These are phyloP conservation scores for Hippocampus mohnikei DNA, from an alignment of 2,113 vertebrate genomes.

Conservation along the genomic window DNA sequence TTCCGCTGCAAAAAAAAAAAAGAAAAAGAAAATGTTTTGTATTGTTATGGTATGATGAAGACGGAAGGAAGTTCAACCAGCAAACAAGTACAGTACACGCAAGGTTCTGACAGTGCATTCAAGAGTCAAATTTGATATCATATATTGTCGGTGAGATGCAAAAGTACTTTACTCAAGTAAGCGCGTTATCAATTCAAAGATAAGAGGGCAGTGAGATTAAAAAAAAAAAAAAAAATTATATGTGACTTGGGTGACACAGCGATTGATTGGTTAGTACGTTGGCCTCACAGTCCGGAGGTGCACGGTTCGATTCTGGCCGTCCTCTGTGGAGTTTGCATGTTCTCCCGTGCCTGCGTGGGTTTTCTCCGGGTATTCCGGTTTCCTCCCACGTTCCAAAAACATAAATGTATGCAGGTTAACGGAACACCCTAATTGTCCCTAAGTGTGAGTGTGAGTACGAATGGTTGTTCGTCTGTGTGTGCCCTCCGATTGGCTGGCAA, in stretches of 20 bases:
- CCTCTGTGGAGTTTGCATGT: too few relatives aligned
- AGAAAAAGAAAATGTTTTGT: background rate
- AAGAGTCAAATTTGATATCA: background rate
- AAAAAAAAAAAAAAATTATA: background rate
- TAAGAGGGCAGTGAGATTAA: background rate
- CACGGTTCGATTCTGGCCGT: too few relatives aligned
- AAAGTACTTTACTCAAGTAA: background rate
- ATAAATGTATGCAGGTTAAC: too few relatives aligned
- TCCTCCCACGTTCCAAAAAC: too few relatives aligned
- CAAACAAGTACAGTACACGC: background rate
- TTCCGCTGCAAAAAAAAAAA: background rate
- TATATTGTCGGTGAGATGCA: background rate
- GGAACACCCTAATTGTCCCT: too few relatives aligned
- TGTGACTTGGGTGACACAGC: background rate
- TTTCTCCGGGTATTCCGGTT: too few relatives aligned
- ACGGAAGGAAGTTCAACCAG: slow-evolving; percentile 14
- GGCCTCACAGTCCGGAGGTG: too few relatives aligned
- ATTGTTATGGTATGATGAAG: background rate
- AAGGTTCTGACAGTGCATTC: background rate
- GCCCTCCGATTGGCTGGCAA: too few relatives aligned
- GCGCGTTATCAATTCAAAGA: background rate
- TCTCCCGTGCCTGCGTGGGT: too few relatives aligned
- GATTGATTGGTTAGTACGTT: too few relatives aligned
- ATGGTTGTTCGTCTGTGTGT: too few relatives aligned
- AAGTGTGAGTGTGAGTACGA: too few relatives aligned